phyloP scores from a whole-genome alignment of 2,888 invertebrate species.

The Eurytoma californica region DNA sequence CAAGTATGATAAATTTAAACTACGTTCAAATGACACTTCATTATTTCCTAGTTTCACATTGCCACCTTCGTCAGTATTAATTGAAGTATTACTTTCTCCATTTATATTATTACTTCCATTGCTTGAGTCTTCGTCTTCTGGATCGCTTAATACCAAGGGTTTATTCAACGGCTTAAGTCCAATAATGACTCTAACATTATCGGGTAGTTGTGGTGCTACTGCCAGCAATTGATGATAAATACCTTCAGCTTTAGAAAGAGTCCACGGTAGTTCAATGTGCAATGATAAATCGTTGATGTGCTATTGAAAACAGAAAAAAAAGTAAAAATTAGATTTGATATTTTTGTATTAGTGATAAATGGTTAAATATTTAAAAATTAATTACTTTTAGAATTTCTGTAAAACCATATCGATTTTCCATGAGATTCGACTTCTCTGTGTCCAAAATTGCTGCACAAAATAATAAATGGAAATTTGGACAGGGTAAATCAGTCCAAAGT shows the following conservation, averaged over 20 bases:
- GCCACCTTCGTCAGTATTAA: conserved; percentile 69
- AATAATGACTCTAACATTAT: conserved; percentile 83
- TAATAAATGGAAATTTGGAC: conserved; percentile 96
- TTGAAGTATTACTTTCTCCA: conserved; percentile 68
- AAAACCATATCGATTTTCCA: conserved; percentile 94
- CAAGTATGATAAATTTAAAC: conserved; percentile 70
- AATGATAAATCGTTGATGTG: conserved; percentile 96
- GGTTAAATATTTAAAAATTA: conserved; percentile 10
- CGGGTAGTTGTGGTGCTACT: conserved; percentile 81
- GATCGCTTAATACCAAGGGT: conserved; percentile 59
- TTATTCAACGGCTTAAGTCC: conserved; percentile 78
- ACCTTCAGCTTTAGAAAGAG: conserved; percentile 91
- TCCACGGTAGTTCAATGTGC: conserved; percentile 88
- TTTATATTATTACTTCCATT: conserved; percentile 67
- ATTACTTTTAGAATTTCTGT: conserved; percentile 95
- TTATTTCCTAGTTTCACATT: conserved; percentile 69
- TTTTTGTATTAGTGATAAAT: conserved; percentile 1
- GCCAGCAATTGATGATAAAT: conserved; percentile 91
- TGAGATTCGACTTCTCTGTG: conserved; percentile 89
- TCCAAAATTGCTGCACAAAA: conserved; percentile 95
- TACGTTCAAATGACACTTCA: conserved; percentile 72
- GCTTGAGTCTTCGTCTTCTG: conserved; percentile 58
- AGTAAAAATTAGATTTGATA: conserved; percentile 50
- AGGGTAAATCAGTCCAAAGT: conserved; percentile 95
- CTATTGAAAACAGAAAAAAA: conserved; percentile 76